Conservation (phyloP, 1,140 invertebrate species). For the Drosophila micromelanica region DNA sequence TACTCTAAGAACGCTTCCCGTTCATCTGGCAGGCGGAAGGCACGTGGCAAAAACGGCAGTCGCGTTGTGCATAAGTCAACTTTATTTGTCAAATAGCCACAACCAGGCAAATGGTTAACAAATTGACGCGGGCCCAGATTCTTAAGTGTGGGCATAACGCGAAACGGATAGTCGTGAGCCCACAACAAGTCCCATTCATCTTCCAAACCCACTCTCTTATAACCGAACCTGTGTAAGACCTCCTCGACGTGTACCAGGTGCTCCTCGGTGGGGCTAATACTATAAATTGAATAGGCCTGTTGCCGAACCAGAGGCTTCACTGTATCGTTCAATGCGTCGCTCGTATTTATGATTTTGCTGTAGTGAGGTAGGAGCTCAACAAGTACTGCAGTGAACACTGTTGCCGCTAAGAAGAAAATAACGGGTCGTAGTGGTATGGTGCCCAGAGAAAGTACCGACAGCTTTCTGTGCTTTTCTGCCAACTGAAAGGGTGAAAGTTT, state of each 20-base stretch:
- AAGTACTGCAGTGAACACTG: conserved; percentile 59
- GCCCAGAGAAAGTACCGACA: not conserved
- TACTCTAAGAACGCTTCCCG: conserved; percentile 90
- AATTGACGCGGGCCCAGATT: conserved; percentile 90
- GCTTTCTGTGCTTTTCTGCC: conserved; percentile 7
- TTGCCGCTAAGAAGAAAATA: conserved; percentile 63
- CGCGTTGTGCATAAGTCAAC: conserved; percentile 93
- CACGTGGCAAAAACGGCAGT: conserved; percentile 91
- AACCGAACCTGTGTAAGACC: conserved; percentile 90
- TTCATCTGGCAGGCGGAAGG: conserved; percentile 94
- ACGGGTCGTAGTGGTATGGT: conserved; percentile 51
- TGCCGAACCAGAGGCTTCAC: not conserved
- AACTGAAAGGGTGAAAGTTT: conserved; percentile 47
- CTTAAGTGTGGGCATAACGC: conserved; percentile 86
- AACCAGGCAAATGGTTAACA: conserved; percentile 98
- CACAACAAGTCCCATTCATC: conserved; percentile 95
- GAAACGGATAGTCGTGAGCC: conserved; percentile 97
- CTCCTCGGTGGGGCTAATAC: conserved; percentile 85
- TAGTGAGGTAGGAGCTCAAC: conserved; percentile 55
- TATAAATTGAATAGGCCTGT: conserved; percentile 85
- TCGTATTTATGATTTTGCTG: conserved; percentile 20
- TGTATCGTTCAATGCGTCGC: not conserved
- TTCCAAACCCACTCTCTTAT: conserved; percentile 85
- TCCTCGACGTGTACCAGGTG: conserved; percentile 91
- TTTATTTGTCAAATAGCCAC: conserved; percentile 97